phyloP scores from a whole-genome alignment of 2,113 vertebrate genomes.

The Lasiurus borealis region DNA sequence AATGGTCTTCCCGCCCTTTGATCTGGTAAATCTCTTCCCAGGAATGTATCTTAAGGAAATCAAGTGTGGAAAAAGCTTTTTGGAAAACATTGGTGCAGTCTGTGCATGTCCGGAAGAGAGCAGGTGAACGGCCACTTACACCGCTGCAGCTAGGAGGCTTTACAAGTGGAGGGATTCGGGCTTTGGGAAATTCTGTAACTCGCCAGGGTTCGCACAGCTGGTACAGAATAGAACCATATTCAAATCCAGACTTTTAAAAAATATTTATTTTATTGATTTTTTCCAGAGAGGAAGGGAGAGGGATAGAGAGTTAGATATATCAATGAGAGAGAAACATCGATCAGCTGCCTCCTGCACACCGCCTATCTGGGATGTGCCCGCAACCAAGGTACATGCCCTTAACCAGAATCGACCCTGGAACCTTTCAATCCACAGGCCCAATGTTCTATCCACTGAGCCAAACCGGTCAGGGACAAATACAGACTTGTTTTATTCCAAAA shows the following conservation, averaged over 20 bases:
- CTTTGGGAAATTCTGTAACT: background rate
- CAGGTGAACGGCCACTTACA: background rate
- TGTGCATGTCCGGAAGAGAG: background rate
- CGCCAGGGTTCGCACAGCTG: background rate
- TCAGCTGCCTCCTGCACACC: no score
- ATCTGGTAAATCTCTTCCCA: background rate
- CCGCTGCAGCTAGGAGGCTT: background rate
- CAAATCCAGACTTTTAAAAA: background rate
- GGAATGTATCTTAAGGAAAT: background rate
- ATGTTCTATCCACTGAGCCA: no score
- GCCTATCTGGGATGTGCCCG: no score
- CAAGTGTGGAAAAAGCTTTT: background rate
- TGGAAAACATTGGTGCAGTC: background rate
- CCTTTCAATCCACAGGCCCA: no score
- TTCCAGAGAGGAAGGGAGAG: no score
- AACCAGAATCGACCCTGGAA: no score
- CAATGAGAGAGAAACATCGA: no score
- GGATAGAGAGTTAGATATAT: no score
- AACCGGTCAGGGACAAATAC: background rate
- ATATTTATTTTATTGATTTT: no score
- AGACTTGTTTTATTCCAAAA: background rate
- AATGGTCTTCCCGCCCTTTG: background rate
- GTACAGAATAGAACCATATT: background rate
- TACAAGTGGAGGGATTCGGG: background rate
- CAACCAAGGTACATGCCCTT: no score